phyloP scores from a whole-genome alignment of 2,888 invertebrate genomes.

The Melanotus villosus region DNA sequence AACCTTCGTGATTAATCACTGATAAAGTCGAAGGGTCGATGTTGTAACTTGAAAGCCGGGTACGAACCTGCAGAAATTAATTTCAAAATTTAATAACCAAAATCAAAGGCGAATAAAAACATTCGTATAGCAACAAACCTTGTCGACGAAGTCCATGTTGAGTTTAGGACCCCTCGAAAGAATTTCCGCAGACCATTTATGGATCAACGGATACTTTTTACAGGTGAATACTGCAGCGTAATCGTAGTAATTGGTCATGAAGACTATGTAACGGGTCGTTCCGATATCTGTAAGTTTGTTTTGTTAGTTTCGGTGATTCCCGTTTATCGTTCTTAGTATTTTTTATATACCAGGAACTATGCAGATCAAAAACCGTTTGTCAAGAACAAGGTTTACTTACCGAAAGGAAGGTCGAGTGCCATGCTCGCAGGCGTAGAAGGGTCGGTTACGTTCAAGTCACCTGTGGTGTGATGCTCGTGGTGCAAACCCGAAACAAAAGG shows the following conservation, averaged over 20 bases:
- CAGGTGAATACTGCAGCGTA: conserved; percentile 86
- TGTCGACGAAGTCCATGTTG: conserved; percentile 79
- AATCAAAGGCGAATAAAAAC: conserved; percentile 45
- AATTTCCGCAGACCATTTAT: conserved; percentile 85
- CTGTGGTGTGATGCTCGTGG: conserved; percentile 85
- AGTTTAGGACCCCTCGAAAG: conserved; percentile 80
- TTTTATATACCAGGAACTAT: too few species aligned
- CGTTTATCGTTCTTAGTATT: too few species aligned
- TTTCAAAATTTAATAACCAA: too few species aligned
- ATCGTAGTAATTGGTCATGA: conserved; percentile 81
- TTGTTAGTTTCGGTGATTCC: too few species aligned
- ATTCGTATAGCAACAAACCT: conserved; percentile 68
- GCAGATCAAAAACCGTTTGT: neutral
- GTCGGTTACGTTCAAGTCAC: conserved; percentile 76
- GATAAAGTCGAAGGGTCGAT: conserved; percentile 84
- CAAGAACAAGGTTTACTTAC: neutral
- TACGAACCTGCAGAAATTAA: conserved; percentile 79
- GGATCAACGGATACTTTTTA: conserved; percentile 79
- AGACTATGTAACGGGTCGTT: conserved; percentile 80
- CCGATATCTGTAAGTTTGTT: conserved; percentile 78
- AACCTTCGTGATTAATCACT: conserved; percentile 80
- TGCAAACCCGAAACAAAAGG: conserved; percentile 80
- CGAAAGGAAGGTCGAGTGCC: conserved; percentile 79
- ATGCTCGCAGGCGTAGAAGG: conserved; percentile 78
- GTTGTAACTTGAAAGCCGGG: conserved; percentile 74